These are phyloP conservation scores for Bursaphelenchus mucronatus DNA, from an alignment of 1,140 invertebrate genomes.

Conservation along the genomic window DNA sequence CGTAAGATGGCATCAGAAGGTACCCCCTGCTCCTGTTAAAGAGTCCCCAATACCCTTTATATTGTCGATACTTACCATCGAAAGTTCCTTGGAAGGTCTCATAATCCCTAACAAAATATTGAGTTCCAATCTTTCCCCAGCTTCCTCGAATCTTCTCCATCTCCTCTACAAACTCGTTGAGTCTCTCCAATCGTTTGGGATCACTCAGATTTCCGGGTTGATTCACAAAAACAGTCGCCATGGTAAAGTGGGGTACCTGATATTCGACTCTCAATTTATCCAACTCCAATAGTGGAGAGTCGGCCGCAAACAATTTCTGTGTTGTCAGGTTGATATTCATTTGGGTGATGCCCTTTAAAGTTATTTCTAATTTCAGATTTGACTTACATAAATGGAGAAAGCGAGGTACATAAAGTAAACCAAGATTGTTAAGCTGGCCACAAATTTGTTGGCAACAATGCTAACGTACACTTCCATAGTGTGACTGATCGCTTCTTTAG, in stretches of 20 bases:
- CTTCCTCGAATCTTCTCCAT: slow-evolving; percentile 51
- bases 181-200: slow-evolving; percentile 38
- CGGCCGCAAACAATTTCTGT: slow-evolving; percentile 54
- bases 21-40: no score
- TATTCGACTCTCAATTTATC: slow-evolving; percentile 58
- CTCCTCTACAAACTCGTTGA: slow-evolving; percentile 55
- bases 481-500: slow-evolving; percentile 50
- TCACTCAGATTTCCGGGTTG: slow-evolving; percentile 56
- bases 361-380: slow-evolving; percentile 1
- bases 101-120: slow-evolving; percentile 59
- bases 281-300: slow-evolving; percentile 54
- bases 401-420: slow-evolving; percentile 50
- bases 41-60: no score
- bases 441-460: slow-evolving; percentile 49
- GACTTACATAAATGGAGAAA: slow-evolving; percentile 48
- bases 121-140: slow-evolving; percentile 56
- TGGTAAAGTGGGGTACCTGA: slow-evolving; percentile 56
- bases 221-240: slow-evolving; percentile 58
- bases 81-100: slow-evolving; percentile 45
- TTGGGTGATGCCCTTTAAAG: slow-evolving; percentile 55
- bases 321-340: slow-evolving; percentile 57
- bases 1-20: no score
- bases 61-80: slow-evolving; percentile 24
- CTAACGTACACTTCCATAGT: slow-evolving; percentile 52
- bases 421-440: slow-evolving; percentile 48